Evolutionary conservation across 2,113 vertebrate genomes (phyloP), one percentile per base, ranked within the genome.

Genomic region (Cyphomyrus discorhynchus): DNA sequence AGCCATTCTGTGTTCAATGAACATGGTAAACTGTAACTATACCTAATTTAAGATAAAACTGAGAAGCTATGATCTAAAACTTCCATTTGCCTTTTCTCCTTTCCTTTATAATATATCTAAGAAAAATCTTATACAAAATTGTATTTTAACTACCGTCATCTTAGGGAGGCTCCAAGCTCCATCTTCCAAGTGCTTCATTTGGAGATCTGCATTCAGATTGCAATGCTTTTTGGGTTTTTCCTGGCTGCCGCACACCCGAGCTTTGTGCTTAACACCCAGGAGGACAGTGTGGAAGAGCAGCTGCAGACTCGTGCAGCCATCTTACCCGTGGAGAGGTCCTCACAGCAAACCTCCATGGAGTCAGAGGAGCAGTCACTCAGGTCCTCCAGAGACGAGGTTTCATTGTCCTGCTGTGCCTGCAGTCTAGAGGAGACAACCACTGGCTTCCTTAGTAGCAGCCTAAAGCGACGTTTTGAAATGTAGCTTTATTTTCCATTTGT

Each of bases 341-440:
- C 94, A 47, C 95, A 96, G 93, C 92, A 95, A 66, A 96, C 94
- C 89, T 96, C 95, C 80, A 96, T 96, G 80, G 95, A 96, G 92
- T 95, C 95, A 66, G 95, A 96, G 2, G 95, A 96, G 90, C 95
- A 96, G 94, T 96, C 95, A 74, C 95, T 96, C 77, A 95, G 92
- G 52, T 95, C 94, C 21, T 96, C 95, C 74, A 95, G 19, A 2
- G 93, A 93, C 6, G 94, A 91, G 47, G 93, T 91, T 0, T 53
- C 80, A 56, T 86, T 86, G 11, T 92, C 91, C 9, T 94, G 92
- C 53, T 94, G 93, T 15, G 90, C 89, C 87, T 93, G 94, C 35
- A 94, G 70, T 90, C 95, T 96, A 92, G 80, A 8, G 49, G 31
- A 49, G 49, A 87, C 35, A 89, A 19, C 2, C 9, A n/a, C 35